Base-by-base conservation (phyloP, 92 coral and sea anemone species). In the Phenganax subtilis region DNA sequence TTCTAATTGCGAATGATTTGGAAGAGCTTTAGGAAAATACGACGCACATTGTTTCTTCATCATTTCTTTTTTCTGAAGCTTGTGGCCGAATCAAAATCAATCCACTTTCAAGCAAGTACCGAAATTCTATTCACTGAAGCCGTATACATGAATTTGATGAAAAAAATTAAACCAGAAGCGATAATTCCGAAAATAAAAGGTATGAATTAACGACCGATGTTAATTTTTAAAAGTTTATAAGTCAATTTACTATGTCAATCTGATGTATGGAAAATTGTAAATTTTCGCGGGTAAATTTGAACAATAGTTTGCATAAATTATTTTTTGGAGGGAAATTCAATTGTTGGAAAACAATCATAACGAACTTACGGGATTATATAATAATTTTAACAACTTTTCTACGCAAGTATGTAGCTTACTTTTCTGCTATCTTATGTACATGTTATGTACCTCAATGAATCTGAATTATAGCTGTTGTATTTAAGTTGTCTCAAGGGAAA, bases 291-390 rank as follows among this genome's bases (percentile, higher is more conserved):
- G 61, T 1, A 37, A 37, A 37, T 37, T 37, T 37, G 47, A 16
- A 5, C 53, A 68, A 30, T 16, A 51, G 47, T 68, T 47, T 67
- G 59, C 73, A 37, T 30, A 44, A 11, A 2, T 15, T 52, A 52
- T 47, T 79, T 20, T 76, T 79, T 79, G 83, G 83, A 79, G 83
- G 83, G 83, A 79, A 79, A 59, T 79, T 79, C 72, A 63, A 79
- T 79, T 79, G 63, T 10, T 0, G 7, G 54, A n/a, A 12, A 11
- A 17, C 68, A 31, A 15, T 53, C 55, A 20, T 52, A 57, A 17
- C 4, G 37, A n/a, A 25, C 78, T 37, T 37, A 37, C 47, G 47
- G 20, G 30, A 30, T 37, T 76, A 14, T 59, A 17, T 11, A n/a
- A 12, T 12, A 47, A 44, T 64, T 64, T 79, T 51, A 44, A 8